Evolutionary conservation across 2,797 vertebrate genomes (phyloP).

Genomic region (Sternarchorhynchus goeldii): DNA sequence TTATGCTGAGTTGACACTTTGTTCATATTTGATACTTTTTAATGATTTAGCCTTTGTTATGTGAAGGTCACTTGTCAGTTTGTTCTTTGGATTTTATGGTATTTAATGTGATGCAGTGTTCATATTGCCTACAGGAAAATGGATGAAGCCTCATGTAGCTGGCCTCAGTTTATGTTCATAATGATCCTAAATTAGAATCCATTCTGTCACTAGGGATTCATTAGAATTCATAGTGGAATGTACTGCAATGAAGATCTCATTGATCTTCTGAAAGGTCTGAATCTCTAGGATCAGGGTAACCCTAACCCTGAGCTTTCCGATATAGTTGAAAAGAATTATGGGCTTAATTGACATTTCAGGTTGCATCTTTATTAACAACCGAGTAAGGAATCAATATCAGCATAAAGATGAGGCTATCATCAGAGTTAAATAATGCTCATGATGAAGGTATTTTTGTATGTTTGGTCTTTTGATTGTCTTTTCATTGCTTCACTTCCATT

Average conservation of each 20-base stretch:
- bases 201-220: not conserved
- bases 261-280: too few relatives aligned
- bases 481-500: slow-evolving; percentile 35
- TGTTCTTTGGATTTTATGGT: too few relatives aligned
- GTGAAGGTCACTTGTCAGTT: too few relatives aligned
- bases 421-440: too few relatives aligned
- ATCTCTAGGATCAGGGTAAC: too few relatives aligned
- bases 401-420: not conserved
- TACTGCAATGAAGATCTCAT: not conserved
- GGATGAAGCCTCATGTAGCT: too few relatives aligned
- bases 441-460: not conserved
- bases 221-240: not conserved
- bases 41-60: too few relatives aligned
- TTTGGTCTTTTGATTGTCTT: not conserved
- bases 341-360: not conserved
- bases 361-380: not conserved
- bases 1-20: not conserved
- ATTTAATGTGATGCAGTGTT: too few relatives aligned
- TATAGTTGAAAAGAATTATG: not conserved
- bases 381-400: not conserved
- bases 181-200: not conserved
- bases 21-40: not conserved
- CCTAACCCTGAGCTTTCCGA: not conserved
- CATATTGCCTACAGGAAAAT: too few relatives aligned
- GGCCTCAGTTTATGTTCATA: not conserved